Base-by-base conservation (phyloP, 1,140 invertebrate genomes). In the Trigoniulus corallinus region DNA sequence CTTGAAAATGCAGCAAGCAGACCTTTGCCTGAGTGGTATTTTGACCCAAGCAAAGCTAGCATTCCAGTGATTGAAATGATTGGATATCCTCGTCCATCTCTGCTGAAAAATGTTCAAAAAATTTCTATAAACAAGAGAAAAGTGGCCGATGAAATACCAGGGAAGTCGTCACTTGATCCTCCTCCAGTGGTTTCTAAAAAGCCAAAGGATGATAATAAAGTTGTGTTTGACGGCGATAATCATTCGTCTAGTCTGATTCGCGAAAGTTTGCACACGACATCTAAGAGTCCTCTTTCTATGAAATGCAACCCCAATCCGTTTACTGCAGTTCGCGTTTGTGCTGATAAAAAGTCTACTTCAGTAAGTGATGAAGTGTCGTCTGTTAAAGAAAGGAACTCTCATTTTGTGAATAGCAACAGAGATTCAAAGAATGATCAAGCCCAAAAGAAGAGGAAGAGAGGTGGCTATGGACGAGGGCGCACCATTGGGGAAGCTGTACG, bases 21-120 rank as follows among this genome's bases (percentile, higher is more conserved):
- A 43, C 50, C 50, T 4, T 40, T 51, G 24, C 50, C 50, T 18
- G 50, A 51, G 25, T 51, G 50, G 50, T 51, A 51, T 26, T 34
- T 46, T 7, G 50, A 51, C 40, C 50, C 50, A 2, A 46, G 24
- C 21, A 51, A 51, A 46, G 20, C 50, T 2, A 10, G 23, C 21
- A 25, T 51, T 18, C 50, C 50, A 3, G 25, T 51, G 4, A 10
- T 10, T 18, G 50, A 51, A 39, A 51, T 51, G 50, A 51, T 51
- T 40, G 50, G 50, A 3, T 18, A 29, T 34, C 50, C 50, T 4
- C 50, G 50, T 29, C 50, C 50, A 10, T 51, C 46, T 7, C 10
- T 25, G 7, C 4, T 47, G 21, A 24, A 4, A 10, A 12, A 4
- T 23, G 22, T 12, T 7, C 7, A 7, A 4, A 47, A 34, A 7